Percentiles rank a stretch among this genome's conserved stretches.
Conservation (phyloP, 2,888 invertebrate genomes). For the Cerastis leucographa region DNA sequence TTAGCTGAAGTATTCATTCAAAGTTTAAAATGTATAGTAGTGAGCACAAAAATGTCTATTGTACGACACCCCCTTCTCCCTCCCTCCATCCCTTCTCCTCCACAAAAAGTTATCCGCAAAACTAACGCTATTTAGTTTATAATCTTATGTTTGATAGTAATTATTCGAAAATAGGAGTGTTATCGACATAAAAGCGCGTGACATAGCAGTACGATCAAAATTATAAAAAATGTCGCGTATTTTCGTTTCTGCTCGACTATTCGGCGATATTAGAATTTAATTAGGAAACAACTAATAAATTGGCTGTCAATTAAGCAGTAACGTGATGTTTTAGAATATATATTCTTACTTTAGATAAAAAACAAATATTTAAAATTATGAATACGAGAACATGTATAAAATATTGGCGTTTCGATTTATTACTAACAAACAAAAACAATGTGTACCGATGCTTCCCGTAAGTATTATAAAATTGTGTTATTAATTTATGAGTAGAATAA, state of each 20-base stretch:
- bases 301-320: conserved; percentile 3
- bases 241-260: not conserved
- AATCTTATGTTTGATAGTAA: conserved; percentile 62
- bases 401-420: conserved; percentile 40
- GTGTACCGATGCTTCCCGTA: conserved; percentile 76
- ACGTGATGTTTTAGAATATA: conserved; percentile 4
- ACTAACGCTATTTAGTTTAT: conserved; percentile 53
- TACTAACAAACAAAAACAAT: conserved; percentile 61
- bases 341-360: conserved; percentile 16
- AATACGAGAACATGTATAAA: conserved; percentile 22
- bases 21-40: conserved; percentile 41
- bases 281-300: conserved; percentile 9
- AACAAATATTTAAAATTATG: conserved; percentile 15
- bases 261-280: conserved; percentile 1
- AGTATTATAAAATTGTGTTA: conserved; percentile 87
- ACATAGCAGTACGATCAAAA: not conserved
- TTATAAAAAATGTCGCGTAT: not conserved
- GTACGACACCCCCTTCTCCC: not conserved
- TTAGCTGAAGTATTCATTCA: conserved; percentile 24
- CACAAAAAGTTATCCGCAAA: conserved; percentile 36
- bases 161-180: conserved; percentile 45
- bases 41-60: conserved; percentile 19
- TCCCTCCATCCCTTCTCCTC: too few relatives aligned
- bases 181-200: not conserved
- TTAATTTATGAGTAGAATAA: conserved; percentile 87